Conservation (phyloP, 2,113 vertebrate genomes). For the Argyrosomus japonicus region DNA sequence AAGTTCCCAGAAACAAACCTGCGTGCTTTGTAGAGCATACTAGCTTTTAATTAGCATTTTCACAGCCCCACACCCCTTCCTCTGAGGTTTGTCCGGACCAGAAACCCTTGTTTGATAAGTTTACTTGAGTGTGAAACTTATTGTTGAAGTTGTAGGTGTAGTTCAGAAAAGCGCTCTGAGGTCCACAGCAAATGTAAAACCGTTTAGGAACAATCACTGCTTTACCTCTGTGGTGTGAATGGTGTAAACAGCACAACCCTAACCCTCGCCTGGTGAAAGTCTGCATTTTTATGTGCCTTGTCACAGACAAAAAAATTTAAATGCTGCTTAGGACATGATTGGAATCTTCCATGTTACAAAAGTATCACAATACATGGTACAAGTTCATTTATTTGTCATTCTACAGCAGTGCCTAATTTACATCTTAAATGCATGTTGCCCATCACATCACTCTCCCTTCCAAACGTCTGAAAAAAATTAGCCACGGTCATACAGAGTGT, state of each 20-base stretch:
- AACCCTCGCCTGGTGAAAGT: not conserved
- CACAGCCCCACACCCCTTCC: conserved; percentile 26
- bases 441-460: not conserved
- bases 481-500: not conserved
- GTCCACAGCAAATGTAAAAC: not conserved
- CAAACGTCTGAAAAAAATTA: not conserved
- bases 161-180: not conserved
- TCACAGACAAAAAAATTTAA: not conserved
- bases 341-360: not conserved
- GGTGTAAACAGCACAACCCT: not conserved
- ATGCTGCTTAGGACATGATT: not conserved
- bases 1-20: conserved; percentile 24
- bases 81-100: not conserved
- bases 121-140: not conserved
- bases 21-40: not conserved
- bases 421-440: not conserved
- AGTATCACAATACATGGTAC: not conserved
- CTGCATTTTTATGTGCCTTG: not conserved
- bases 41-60: conserved; percentile 50
- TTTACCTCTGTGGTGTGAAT: not conserved
- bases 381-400: no score
- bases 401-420: not conserved
- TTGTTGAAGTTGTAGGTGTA: not conserved
- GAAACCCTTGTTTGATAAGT: not conserved
- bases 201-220: not conserved